A percentile compares a stretch with the other conserved stretches of the same genome.
Evolutionary conservation across 1,140 invertebrate species (phyloP).

Genomic region (Drosophila rhopaloa): DNA sequence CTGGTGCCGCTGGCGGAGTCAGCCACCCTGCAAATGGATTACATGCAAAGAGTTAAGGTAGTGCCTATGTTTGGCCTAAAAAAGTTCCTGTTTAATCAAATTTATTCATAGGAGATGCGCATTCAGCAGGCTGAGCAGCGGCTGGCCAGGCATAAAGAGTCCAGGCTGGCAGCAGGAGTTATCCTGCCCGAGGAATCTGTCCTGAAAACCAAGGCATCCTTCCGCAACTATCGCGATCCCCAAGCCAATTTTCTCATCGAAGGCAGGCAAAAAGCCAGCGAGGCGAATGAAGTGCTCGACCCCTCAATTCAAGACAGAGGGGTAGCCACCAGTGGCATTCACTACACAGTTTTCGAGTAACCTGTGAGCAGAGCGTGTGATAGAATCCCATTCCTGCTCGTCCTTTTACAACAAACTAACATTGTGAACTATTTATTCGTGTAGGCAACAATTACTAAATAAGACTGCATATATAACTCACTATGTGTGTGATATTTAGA

Average conservation of each 20-base stretch:
- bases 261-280: conserved; percentile 52
- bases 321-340: conserved; percentile 49
- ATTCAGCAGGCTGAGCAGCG: conserved; percentile 76
- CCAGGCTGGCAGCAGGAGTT: conserved; percentile 3
- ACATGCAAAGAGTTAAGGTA: conserved; percentile 72
- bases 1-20: conserved; percentile 77
- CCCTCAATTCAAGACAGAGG: conserved; percentile 43
- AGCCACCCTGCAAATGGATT: conserved; percentile 65
- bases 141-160: conserved; percentile 41
- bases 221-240: conserved; percentile 63
- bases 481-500: conserved; percentile 49
- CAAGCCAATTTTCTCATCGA: conserved; percentile 62
- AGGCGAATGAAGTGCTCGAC: conserved; percentile 72
- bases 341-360: conserved; percentile 68
- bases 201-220: conserved; percentile 63
- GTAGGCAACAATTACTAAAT: conserved; percentile 32
- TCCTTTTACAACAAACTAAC: conserved; percentile 30
- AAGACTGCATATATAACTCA: conserved; percentile 26
- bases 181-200: conserved; percentile 50
- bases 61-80: too few relatives aligned
- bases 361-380: not conserved
- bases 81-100: not conserved
- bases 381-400: not conserved
- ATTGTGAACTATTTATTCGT: conserved; percentile 40
- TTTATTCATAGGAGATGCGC: conserved; percentile 54